A percentile compares a stretch with the other conserved stretches of the same genome.
Evolutionary conservation across 2,797 vertebrate species (phyloP).

Genomic region (Myripristis jacobus): DNA sequence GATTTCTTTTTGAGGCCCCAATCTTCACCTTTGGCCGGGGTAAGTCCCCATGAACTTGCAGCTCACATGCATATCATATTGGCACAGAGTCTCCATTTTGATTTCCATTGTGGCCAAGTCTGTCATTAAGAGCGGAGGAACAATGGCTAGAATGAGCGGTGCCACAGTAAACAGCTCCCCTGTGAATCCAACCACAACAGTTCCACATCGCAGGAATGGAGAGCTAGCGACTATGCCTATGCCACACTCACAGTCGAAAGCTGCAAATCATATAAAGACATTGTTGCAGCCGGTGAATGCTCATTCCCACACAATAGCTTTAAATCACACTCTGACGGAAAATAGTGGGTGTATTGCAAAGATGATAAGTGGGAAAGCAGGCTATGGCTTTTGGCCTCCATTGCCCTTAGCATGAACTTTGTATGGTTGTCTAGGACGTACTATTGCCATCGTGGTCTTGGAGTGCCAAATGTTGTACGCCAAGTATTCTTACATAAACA

Average conservation of each 20-base stretch:
- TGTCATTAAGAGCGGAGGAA: constrained; percentile 80
- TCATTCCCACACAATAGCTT: constrained; percentile 76
- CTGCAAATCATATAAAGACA: constrained; percentile 76
- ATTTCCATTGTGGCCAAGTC: constrained; percentile 80
- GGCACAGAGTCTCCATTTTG: constrained; percentile 71
- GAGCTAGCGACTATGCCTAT: constrained; percentile 20
- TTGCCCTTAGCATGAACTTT: constrained; percentile 67
- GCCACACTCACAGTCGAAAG: constrained; percentile 34
- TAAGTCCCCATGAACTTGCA: constrained; percentile 63
- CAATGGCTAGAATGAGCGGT: constrained; percentile 80
- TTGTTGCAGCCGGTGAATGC: constrained; percentile 73
- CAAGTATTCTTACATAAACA: constrained; percentile 46
- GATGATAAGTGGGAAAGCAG: constrained; percentile 67
- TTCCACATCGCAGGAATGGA: constrained; percentile 67
- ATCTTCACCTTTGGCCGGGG: constrained; percentile 43
- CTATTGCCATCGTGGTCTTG: constrained; percentile 53
- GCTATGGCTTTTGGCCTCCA: constrained; percentile 43
- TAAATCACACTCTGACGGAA: constrained; percentile 64
- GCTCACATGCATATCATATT: constrained; percentile 65
- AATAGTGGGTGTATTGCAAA: constrained; percentile 53
- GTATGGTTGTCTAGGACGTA: constrained; percentile 52
- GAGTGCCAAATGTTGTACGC: constrained; percentile 54
- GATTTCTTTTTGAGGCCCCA: constrained; percentile 20
- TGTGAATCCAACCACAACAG: constrained; percentile 78
- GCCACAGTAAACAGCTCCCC: constrained; percentile 82